These are phyloP conservation scores for Tachycineta bicolor DNA, from an alignment of 2,113 vertebrate species.

Conservation along the genomic window DNA sequence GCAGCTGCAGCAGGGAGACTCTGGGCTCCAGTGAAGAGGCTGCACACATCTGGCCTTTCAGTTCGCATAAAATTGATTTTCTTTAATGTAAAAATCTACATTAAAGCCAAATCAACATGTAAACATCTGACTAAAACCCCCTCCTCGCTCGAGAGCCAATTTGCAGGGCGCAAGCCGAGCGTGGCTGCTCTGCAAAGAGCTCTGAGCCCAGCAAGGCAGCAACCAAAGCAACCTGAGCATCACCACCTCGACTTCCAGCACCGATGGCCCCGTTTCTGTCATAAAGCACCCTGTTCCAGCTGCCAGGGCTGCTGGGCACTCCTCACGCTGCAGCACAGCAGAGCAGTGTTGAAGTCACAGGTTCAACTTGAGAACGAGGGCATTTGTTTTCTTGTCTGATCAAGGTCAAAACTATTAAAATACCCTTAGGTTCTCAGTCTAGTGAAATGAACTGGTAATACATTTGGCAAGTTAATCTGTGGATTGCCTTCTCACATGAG, in stretches of 20 bases:
- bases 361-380: constrained; percentile 49
- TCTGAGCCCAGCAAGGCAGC: not conserved
- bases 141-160: not conserved
- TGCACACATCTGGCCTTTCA: not conserved
- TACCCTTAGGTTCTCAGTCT: constrained; percentile 61
- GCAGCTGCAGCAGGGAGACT: not conserved
- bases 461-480: constrained; percentile 72
- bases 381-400: constrained; percentile 53
- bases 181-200: not conserved
- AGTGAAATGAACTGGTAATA: constrained; percentile 71
- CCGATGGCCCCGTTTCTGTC: not conserved
- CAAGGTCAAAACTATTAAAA: constrained; percentile 73
- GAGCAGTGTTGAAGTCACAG: constrained; percentile 13
- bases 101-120: not conserved
- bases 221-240: not conserved
- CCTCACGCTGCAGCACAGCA: not conserved
- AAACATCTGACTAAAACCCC: not conserved
- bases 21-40: not conserved
- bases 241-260: not conserved
- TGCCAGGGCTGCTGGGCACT: not conserved
- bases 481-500: constrained; percentile 74
- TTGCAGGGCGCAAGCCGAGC: not conserved
- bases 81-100: not conserved
- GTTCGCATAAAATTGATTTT: not conserved
- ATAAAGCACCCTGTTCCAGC: fast-evolving